Evolutionary conservation across 2,113 vertebrate genomes (phyloP), one percentile per base, ranked within the genome.

Genomic region (Mus pahari): DNA sequence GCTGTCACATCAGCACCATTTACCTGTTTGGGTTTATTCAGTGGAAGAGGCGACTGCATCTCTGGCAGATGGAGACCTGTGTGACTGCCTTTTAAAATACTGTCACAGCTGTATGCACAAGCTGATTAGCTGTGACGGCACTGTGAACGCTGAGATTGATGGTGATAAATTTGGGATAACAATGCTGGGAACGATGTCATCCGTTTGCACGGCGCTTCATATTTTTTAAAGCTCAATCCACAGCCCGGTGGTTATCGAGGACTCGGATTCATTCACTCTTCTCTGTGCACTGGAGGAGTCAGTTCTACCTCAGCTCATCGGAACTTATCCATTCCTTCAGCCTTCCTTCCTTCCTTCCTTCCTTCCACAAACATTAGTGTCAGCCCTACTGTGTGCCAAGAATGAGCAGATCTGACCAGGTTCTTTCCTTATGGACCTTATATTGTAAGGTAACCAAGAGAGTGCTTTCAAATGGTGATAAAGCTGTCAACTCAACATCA

Each of bases 61-160:
- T 68, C 94, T 89, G 92, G 96, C 97, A 97, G 97, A 98, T 94
- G 97, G 97, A 94, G 97, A 88, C 94, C 92, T 0, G 24, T 89
- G 97, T 91, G 97, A 90, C 96, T 94, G 96, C 86, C 96, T 98
- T 94, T 97, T 94, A 94, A 96, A 97, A 96, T 62, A 94, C 96
- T 92, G 97, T 98, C 97, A 97, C 97, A 96, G 97, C 95, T 97
- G 96, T 95, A 39, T 83, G 96, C 97, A 90, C 97, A 89, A 73
- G 89, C 95, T 95, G 97, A 97, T 97, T 96, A 97, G 96, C 97
- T 97, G 97, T 96, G 96, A 96, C 96, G 94, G 5, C 77, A 45
- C 82, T 7, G 71, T 55, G 17, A 53, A 77, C 33, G 17, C 92
- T 0, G 22, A 94, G 96, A 97, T 81, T 83, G 96, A 97, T 95